These are phyloP conservation scores for Daphoenositta chrysoptera DNA, from an alignment of 2,113 vertebrate species.

Conservation along the genomic window DNA sequence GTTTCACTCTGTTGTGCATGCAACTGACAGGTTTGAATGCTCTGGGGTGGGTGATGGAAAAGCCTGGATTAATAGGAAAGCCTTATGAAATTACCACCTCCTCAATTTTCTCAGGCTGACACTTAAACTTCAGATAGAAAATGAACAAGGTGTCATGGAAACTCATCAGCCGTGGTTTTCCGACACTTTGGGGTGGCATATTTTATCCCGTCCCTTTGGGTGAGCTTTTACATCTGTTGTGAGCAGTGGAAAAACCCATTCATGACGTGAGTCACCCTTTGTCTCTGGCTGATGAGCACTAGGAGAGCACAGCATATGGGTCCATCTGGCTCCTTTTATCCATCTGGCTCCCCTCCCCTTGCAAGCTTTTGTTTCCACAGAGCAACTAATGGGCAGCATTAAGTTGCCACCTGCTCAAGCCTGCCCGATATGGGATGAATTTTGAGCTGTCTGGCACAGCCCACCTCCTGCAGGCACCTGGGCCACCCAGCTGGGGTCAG, in stretches of 20 bases:
- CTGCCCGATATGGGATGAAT: neutral
- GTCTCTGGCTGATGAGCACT: neutral
- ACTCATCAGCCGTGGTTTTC: neutral
- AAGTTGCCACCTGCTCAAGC: conserved; percentile 41
- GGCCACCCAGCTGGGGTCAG: neutral
- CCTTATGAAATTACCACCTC: neutral
- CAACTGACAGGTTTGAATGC: neutral
- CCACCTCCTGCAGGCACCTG: neutral
- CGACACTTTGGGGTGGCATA: neutral
- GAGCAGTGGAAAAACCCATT: conserved; percentile 23
- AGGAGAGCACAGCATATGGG: neutral
- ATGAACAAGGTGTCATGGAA: neutral
- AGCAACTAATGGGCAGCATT: conserved; percentile 17
- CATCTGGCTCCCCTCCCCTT: conserved; percentile 12
- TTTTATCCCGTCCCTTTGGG: neutral
- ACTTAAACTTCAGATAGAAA: neutral
- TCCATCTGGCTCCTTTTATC: conserved; percentile 51
- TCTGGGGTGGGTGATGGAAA: neutral
- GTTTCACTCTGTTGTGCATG: neutral
- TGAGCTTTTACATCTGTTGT: neutral
- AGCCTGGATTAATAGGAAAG: neutral
- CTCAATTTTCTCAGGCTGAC: neutral
- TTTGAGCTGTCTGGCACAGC: neutral
- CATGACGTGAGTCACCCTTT: neutral
- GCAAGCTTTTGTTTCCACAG: conserved; percentile 34